These are phyloP conservation scores for Cheilinus undulatus DNA, from an alignment of 2,113 vertebrate species.

Conservation along the genomic window DNA sequence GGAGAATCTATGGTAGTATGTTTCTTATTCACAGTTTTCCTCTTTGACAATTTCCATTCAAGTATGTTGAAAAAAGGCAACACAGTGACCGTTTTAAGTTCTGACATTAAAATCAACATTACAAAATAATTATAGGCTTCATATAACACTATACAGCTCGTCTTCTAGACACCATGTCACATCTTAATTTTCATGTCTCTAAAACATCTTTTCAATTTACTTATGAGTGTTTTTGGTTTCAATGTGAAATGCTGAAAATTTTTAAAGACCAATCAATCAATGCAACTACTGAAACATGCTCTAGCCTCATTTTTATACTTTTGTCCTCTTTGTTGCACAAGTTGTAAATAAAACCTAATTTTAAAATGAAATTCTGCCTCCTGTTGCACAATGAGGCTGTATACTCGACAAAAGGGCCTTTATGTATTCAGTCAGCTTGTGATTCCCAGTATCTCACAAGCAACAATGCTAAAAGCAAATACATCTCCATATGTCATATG, in stretches of 20 bases:
- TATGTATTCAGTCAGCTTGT: no score
- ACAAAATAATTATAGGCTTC: conserved; percentile 9
- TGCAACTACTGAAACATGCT: background rate
- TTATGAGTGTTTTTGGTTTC: background rate
- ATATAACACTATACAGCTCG: background rate
- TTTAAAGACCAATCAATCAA: background rate
- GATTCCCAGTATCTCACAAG: no score
- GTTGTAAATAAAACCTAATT: background rate
- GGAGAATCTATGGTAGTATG: background rate
- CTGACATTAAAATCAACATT: conserved; percentile 1
- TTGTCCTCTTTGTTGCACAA: background rate
- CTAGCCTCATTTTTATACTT: background rate
- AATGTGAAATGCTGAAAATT: background rate
- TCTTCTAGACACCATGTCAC: conserved; percentile 3
- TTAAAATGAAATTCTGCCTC: background rate
- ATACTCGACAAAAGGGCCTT: no score
- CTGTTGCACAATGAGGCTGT: background rate
- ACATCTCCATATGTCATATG: background rate
- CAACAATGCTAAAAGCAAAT: background rate
- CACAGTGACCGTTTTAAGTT: background rate
- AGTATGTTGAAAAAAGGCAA: background rate
- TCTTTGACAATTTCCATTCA: background rate
- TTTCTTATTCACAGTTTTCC: background rate
- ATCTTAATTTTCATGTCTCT: background rate
- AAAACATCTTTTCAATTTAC: background rate